Evolutionary conservation across 2,797 vertebrate species (phyloP), one percentile per base, ranked within the genome.

Genomic region (Telmatherina bonti): DNA sequence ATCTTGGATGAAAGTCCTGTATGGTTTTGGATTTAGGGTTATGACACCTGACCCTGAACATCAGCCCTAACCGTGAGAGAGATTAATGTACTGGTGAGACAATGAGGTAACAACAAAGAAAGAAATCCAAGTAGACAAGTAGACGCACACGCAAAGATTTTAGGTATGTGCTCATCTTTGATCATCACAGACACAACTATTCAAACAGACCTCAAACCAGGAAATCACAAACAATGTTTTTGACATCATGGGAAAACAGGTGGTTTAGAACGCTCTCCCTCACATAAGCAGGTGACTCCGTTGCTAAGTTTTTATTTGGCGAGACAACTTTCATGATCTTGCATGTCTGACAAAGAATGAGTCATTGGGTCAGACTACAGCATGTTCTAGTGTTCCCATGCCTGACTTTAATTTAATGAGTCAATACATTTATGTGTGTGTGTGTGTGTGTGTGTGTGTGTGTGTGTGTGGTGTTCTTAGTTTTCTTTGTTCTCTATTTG

Each of bases 201-300:
- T 27, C 7, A 41, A 55, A 58, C 38, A 43, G 41, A 59, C 31
- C 15, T 5, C 41, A 33, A 41, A 51, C 10, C 11, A 66, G 41
- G 38, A 36, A 69, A 72, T 41, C 36, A 12, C 45, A 67, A 22
- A 27, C 8, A 53, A 29, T 1, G 16, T 22, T 12, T 24, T 24
- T 88, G 85, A 89, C 76, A 71, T 85, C 75, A 83, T 72, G 18
- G 62, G 62, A 59, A 68, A 78, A 45, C 84, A 77, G 78, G 54
- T 82, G 67, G 67, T 74, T 62, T 72, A 24, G 56, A 52, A 59
- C 8, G 16, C 20, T 10, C 20, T 31, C 4, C 26, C 35, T 35
- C 35, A 69, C 47, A 60, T 30, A 65, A 51, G 49, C 61, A 57
- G 67, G 65, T 3, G 6, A 31, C 22, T 64, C 8, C 22, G 81